phyloP scores from a whole-genome alignment of 2,888 invertebrate species.

The Acanthosepion esculentum region DNA sequence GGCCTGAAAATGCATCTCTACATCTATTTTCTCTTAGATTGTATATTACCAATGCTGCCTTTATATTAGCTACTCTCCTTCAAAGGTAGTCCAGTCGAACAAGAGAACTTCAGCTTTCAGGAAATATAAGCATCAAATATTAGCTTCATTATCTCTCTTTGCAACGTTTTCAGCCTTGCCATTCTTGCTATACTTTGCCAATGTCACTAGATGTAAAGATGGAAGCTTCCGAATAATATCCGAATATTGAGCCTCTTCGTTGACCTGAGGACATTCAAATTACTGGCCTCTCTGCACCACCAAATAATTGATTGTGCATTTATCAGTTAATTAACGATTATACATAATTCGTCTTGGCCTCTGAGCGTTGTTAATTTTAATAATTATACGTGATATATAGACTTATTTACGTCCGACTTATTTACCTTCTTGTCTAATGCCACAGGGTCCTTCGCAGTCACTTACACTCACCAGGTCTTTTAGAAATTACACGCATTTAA shows the following conservation, averaged over 20 bases:
- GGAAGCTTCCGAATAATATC: not conserved
- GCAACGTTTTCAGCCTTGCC: not conserved
- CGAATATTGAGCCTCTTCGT: not conserved
- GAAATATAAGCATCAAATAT: too few relatives aligned
- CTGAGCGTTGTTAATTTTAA: not conserved
- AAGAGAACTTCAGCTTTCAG: too few relatives aligned
- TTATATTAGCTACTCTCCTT: too few relatives aligned
- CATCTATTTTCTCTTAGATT: too few relatives aligned
- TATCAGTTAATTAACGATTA: slow-evolving; percentile 8
- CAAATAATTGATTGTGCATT: slow-evolving; percentile 18
- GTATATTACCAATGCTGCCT: too few relatives aligned
- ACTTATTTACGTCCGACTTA: not conserved
- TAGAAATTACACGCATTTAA: too few relatives aligned
- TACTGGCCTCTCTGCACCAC: not conserved
- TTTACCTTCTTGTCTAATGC: not conserved
- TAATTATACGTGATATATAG: not conserved
- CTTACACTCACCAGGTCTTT: too few relatives aligned
- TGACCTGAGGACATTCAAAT: not conserved
- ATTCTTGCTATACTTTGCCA: not conserved
- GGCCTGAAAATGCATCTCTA: too few relatives aligned
- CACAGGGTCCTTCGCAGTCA: not conserved
- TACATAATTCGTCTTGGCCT: not conserved
- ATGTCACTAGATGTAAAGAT: not conserved
- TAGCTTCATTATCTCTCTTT: not conserved
- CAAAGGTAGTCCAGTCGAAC: too few relatives aligned